Conservation (phyloP, 1,140 invertebrate genomes). For the Oscheius sp. region DNA sequence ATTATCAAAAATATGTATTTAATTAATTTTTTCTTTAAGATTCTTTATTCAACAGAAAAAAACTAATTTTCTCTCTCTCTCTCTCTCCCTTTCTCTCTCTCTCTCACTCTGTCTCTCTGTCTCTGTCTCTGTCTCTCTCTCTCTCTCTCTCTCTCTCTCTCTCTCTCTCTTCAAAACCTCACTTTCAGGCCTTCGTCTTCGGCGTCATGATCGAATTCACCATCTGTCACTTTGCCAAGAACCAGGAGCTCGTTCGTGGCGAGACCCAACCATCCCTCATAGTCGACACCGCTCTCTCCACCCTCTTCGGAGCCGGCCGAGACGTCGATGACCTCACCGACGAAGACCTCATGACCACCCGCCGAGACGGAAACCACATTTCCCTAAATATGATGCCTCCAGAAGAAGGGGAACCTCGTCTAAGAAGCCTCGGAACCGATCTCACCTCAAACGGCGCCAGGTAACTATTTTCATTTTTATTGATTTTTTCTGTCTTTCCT, state of each 20-base stretch:
- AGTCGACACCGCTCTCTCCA: slow-evolving; percentile 53
- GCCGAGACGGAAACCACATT: slow-evolving; percentile 14
- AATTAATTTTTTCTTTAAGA: too few relatives aligned
- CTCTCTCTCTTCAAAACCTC: too few relatives aligned
- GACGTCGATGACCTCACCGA: slow-evolving; percentile 40
- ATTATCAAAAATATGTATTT: too few relatives aligned
- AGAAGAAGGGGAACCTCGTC: slow-evolving; percentile 6
- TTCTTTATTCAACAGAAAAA: too few relatives aligned
- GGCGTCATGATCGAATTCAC: slow-evolving; percentile 60
- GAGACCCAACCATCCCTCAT: slow-evolving; percentile 38
- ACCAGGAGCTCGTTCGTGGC: slow-evolving; percentile 47
- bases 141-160: too few relatives aligned
- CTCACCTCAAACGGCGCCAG: not conserved
- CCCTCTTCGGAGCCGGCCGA: slow-evolving; percentile 47
- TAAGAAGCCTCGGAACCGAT: slow-evolving; percentile 1
- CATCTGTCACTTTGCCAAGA: slow-evolving; percentile 58
- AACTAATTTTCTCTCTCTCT: too few relatives aligned
- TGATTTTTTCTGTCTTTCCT: too few relatives aligned
- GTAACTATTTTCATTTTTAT: not conserved
- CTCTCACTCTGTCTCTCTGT: too few relatives aligned
- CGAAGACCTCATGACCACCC: slow-evolving; percentile 12
- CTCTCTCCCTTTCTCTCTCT: too few relatives aligned
- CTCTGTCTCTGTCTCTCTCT: too few relatives aligned
- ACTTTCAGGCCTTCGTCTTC: slow-evolving; percentile 39
- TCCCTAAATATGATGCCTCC: not conserved